Base-by-base conservation (phyloP, 1,140 invertebrate species). In the Laupala kohalensis region DNA sequence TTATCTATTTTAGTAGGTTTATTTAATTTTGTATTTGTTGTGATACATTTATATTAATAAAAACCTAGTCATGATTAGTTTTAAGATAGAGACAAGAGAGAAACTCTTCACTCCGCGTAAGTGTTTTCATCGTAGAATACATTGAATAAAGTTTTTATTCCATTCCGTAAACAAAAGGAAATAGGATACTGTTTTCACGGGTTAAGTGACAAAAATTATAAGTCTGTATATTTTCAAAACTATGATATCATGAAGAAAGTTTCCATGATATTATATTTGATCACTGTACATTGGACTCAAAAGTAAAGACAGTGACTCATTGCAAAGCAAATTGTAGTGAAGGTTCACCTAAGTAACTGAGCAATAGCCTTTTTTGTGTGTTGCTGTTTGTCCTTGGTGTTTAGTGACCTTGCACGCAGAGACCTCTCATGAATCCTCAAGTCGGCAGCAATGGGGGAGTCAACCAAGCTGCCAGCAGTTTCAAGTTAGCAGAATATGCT, bases 381-480 rank as follows among this genome's bases (percentile, higher is more conserved):
- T 70, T 72, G 71, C 71, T 74, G 67, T 71, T 71, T 74, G 73
- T 74, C 70, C 69, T 74, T 69, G 73, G 73, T 74, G 73, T 74
- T 74, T 72, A 72, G 71, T 72, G 71, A 69, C 30, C 67, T 67
- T 72, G 68, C 63, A 72, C 67, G 25, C 67, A 30, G 24, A 72
- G n/a, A 15, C 53, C 72, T 71, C 70, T 74, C 69, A 53, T 73
- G 72, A 69, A 73, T 53, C 37, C 37, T 53, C 37, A 53, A 53
- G 37, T 53, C 37, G 19, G 37, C 37, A 53, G 37, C 9, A 53
- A 9, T 53, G 37, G 19, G 37, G 37, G 37, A 53, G 37, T 9
- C 37, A 53, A 53, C 37, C 19, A 19, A 53, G 37, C 37, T 53
- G 19, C 37, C 37, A 53, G 37, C 37, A 53, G 37, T 19, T 53